Base-by-base conservation (phyloP, 2,113 vertebrate species). In the Dendropsophus ebraccatus region DNA sequence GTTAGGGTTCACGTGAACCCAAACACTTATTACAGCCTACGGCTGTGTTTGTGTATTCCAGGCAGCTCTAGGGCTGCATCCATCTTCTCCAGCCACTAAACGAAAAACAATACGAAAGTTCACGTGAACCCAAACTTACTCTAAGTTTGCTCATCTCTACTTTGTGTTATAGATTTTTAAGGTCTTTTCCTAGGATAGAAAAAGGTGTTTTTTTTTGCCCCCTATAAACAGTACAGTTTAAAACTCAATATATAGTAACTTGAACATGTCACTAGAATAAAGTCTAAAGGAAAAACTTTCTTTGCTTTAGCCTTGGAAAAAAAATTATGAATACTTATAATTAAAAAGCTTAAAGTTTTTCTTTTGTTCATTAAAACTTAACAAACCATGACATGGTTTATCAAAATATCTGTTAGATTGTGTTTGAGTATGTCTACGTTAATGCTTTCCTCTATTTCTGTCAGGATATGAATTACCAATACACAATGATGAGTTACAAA, bases 361-460 rank as follows among this genome's bases (percentile, higher is more conserved):
- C n/a, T 45, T 79, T 41, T 81, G 30, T 47, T 82, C 62, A 69
- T 74, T 84, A 76, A 65, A 62, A 76, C 35, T 58, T 62, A 76
- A 76, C 83, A 84, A 84, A 76, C 37, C 83, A 35, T 76, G 54
- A 76, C 70, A 84, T 58, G 21, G 52, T 76, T 62, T 32, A 76
- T 84, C 37, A 76, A 41, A 84, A 84, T 21, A 45, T 62, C n/a
- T 76, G 65, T 76, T 84, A 76, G 41, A 65, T 54, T 62, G 60
- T 76, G 56, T 83, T 50, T 54, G 32, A 75, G 11, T 49, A 49
- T 73, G 65, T 84, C 16, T 58, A 84, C 49, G 49, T 37, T 56
- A 84, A 84, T 49, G 41, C 23, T 56, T 65, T 56, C 62, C 60
- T 49, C 35, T n/a, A n/a, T 76, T 84, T 32, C 41, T 84, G 19